These are phyloP conservation scores for Helleia helle DNA, from an alignment of 2,888 invertebrate genomes.

Conservation along the genomic window DNA sequence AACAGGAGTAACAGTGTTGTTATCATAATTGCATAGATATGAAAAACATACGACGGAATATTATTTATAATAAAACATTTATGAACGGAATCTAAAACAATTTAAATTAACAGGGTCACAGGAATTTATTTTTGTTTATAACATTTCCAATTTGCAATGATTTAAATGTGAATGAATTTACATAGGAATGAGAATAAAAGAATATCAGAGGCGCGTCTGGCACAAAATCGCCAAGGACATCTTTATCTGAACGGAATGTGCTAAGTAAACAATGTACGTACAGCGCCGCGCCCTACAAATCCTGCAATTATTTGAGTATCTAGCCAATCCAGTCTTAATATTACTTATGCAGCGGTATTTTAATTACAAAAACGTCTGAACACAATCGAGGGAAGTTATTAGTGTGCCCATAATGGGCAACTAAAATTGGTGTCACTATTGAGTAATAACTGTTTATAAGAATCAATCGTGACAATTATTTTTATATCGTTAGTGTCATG, in stretches of 20 bases:
- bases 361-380: background rate
- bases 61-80: too few relatives aligned
- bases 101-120: too few relatives aligned
- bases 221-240: constrained; percentile 66
- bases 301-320: constrained; percentile 24
- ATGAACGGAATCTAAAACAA: too few relatives aligned
- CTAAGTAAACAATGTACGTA: constrained; percentile 59
- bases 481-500: too few relatives aligned
- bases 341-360: background rate
- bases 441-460: too few relatives aligned
- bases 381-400: background rate
- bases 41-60: constrained; percentile 22
- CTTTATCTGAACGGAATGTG: constrained; percentile 67
- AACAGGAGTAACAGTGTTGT: constrained; percentile 53
- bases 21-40: constrained; percentile 59
- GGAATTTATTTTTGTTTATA: background rate
- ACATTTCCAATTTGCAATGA: background rate
- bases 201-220: constrained; percentile 38
- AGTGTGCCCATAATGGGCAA: too few relatives aligned
- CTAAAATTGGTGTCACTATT: too few relatives aligned
- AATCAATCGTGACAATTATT: too few relatives aligned
- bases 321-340: background rate
- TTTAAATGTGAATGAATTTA: constrained; percentile 19
- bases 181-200: constrained; percentile 42
- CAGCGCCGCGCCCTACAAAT: constrained; percentile 37